A percentile compares a stretch with the other conserved stretches of the same genome.
phyloP scores from a whole-genome alignment of 2,797 vertebrate genomes.

The Tokudaia muenninki region DNA sequence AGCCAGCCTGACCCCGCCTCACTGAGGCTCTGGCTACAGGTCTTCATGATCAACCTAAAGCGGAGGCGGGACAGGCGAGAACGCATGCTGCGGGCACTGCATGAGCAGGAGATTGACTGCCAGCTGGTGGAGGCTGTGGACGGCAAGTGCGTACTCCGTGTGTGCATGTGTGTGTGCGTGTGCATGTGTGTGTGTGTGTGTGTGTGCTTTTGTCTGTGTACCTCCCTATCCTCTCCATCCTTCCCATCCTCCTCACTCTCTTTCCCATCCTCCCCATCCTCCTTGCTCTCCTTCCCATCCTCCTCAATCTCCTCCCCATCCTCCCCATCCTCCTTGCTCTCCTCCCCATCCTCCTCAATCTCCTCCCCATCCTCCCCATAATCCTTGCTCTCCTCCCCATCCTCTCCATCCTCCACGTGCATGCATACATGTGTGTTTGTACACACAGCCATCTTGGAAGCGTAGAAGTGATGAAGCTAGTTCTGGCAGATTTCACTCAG shows the following conservation, averaged over 20 bases:
- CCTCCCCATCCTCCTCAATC: too few relatives aligned
- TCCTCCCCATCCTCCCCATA: too few relatives aligned
- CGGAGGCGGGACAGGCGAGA: conserved; percentile 90
- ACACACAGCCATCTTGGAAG: not conserved
- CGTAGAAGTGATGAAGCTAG: not conserved
- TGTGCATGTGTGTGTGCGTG: too few relatives aligned
- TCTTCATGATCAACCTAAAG: conserved; percentile 96
- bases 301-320: too few relatives aligned
- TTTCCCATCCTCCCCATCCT: too few relatives aligned
- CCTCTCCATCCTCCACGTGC: too few relatives aligned
- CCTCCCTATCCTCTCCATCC: too few relatives aligned
- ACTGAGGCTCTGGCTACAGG: conserved; percentile 82
- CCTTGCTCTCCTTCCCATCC: too few relatives aligned
- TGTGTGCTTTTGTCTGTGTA: too few relatives aligned
- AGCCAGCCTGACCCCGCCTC: not conserved
- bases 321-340: too few relatives aligned
- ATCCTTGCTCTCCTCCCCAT: too few relatives aligned
- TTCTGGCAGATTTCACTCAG: not conserved
- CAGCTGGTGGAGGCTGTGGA: conserved; percentile 93
- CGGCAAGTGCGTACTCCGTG: conserved; percentile 87
- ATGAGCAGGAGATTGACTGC: conserved; percentile 91
- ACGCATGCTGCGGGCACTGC: conserved; percentile 91
- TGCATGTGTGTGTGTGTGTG: accelerated
- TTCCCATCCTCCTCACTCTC: too few relatives aligned
- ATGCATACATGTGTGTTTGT: accelerated